phyloP scores from a whole-genome alignment of 2,797 vertebrate genomes.

The Eidolon dupreanum region DNA sequence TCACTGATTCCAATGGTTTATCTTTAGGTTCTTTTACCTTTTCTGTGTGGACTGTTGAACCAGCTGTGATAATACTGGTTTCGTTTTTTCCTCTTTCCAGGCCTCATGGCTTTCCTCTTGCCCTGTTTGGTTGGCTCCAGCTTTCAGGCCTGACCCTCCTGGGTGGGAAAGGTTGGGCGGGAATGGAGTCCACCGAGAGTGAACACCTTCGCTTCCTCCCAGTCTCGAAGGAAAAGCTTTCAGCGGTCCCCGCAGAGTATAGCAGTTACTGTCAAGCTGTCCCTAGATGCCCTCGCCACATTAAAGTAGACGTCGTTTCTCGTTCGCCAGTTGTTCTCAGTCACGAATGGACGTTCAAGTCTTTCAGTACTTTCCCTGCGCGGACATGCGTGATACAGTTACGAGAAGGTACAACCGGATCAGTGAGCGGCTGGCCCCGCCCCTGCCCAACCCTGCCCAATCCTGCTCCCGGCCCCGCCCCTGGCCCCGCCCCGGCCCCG shows the following conservation, averaged over 20 bases:
- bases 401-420: not conserved
- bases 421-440: rapidly evolving
- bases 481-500: not conserved
- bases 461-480: not conserved
- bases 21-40: not conserved
- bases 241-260: not conserved
- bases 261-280: not conserved
- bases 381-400: not conserved
- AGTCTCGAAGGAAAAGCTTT: not conserved
- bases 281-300: not conserved
- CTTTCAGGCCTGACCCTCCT: not conserved
- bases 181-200: too few species aligned
- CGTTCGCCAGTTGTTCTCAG: not conserved
- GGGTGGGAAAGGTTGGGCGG: not conserved
- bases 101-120: not conserved
- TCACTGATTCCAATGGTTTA: not conserved
- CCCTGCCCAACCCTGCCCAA: too few species aligned
- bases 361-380: not conserved
- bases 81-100: not conserved
- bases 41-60: not conserved
- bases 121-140: not conserved
- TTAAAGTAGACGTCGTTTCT: not conserved
- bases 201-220: not conserved
- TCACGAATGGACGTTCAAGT: not conserved
- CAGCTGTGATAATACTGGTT: rapidly evolving